Conservation (phyloP, 2,888 invertebrate genomes). For the Drosophila fulvimacula region DNA sequence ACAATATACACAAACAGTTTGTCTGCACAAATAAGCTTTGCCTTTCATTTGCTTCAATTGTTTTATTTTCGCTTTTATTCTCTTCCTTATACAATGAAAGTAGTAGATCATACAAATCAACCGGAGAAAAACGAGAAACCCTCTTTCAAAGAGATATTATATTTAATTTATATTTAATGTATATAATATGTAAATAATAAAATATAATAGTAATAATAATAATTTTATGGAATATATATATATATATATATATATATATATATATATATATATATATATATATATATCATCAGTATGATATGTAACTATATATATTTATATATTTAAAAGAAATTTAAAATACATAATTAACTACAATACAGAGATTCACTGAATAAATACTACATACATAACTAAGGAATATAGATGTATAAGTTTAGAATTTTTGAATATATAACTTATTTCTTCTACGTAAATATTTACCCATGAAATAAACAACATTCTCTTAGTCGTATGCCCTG, state of each 20-base stretch:
- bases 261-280: too few species aligned
- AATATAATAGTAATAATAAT: too few species aligned
- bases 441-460: not conserved
- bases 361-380: not conserved
- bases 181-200: too few species aligned
- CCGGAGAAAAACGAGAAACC: not conserved
- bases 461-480: not conserved
- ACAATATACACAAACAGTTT: constrained; percentile 51
- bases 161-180: too few species aligned
- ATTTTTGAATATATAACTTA: too few species aligned
- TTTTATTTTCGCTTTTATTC: not conserved
- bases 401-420: not conserved
- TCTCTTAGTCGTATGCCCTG: constrained; percentile 18
- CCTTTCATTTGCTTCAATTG: constrained; percentile 24
- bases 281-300: too few species aligned
- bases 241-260: too few species aligned
- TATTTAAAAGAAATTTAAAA: not conserved
- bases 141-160: not conserved
- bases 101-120: constrained; percentile 6
- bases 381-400: too few species aligned
- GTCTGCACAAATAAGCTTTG: constrained; percentile 39
- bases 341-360: not conserved
- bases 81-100: constrained; percentile 1
- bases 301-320: too few species aligned
- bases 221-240: too few species aligned